Conservation (phyloP, 2,797 vertebrate species). For the Pantherophis vulpinus region DNA sequence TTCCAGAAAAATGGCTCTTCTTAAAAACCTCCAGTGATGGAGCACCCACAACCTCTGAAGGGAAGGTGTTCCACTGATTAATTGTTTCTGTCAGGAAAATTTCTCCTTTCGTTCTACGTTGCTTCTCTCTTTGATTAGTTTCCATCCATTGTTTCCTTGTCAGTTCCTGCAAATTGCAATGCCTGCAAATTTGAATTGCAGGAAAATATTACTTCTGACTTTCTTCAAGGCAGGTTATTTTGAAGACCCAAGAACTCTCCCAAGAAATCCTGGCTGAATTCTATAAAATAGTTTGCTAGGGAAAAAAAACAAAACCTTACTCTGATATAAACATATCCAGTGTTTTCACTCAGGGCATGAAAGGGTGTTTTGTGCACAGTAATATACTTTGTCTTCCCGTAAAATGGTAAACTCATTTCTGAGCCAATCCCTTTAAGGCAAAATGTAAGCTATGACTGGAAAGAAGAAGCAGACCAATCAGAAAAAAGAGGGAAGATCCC, state of each 20-base stretch:
- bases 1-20: neutral
- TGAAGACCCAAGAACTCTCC: neutral
- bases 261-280: neutral
- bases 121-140: neutral
- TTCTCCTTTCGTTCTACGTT: neutral
- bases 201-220: neutral
- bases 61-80: neutral
- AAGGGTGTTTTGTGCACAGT: neutral
- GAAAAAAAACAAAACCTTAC: no score
- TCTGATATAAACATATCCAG: neutral
- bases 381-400: neutral
- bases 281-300: neutral
- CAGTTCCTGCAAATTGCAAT: neutral
- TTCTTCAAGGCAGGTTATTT: neutral
- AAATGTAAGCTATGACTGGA: neutral
- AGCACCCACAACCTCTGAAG: neutral
- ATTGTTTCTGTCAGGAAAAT: neutral
- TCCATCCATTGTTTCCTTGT: neutral
- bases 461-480: neutral
- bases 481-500: neutral
- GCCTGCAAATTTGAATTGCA: neutral
- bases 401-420: neutral
- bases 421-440: neutral
- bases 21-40: neutral
- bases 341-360: neutral